Evolutionary conservation across 2,888 invertebrate genomes (phyloP).

Genomic region (Diloba caeruleocephala): DNA sequence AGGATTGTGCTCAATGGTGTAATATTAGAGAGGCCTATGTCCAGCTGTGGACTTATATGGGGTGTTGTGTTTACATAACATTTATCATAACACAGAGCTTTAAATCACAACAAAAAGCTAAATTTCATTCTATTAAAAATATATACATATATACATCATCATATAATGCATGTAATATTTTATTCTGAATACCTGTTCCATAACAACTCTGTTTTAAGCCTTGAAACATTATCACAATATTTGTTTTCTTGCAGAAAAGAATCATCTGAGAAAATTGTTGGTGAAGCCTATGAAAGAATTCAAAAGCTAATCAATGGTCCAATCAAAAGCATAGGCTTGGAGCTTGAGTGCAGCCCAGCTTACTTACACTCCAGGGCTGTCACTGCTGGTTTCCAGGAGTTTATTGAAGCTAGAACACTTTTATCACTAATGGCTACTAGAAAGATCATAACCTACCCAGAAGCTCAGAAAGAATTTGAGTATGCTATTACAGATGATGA

Average conservation of each 20-base stretch:
- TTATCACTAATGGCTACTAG: constrained; percentile 91
- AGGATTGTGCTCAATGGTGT: too few relatives aligned
- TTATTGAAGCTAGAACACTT: constrained; percentile 95
- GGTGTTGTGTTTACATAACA: too few relatives aligned
- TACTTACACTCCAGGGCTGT: constrained; percentile 81
- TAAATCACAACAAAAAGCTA: too few relatives aligned
- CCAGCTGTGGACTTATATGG: too few relatives aligned
- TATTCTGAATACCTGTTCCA: too few relatives aligned
- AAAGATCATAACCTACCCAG: constrained; percentile 89
- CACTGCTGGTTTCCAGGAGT: constrained; percentile 92
- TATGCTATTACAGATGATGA: constrained; percentile 68
- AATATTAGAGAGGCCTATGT: too few relatives aligned
- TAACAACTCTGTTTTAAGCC: too few relatives aligned
- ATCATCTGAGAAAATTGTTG: constrained; percentile 67
- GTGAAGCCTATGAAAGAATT: constrained; percentile 91
- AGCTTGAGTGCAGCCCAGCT: constrained; percentile 92
- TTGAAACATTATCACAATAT: not conserved
- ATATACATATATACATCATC: too few relatives aligned
- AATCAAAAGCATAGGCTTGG: constrained; percentile 91
- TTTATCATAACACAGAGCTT: too few relatives aligned
- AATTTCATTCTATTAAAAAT: too few relatives aligned
- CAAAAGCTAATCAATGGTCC: constrained; percentile 89
- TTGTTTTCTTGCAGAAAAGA: constrained; percentile 70
- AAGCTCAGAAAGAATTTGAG: constrained; percentile 87
- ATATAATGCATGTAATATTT: too few relatives aligned